These are phyloP conservation scores for Epinephelus cyanopodus DNA, from an alignment of 2,113 vertebrate genomes.

Conservation along the genomic window DNA sequence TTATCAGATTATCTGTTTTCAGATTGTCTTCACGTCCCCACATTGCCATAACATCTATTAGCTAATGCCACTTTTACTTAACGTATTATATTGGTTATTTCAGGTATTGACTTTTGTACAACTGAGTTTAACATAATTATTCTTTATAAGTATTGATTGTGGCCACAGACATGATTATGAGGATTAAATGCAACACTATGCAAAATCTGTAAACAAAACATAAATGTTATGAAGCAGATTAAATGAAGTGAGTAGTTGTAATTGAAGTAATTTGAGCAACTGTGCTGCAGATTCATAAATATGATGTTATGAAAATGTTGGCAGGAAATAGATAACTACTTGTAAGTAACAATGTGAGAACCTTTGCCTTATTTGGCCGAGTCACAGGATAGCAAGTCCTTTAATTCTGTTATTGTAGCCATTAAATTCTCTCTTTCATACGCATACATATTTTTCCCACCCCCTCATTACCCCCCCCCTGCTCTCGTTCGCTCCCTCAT, in stretches of 20 bases:
- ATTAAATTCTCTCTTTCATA: conserved; percentile 24
- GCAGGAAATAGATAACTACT: conserved; percentile 23
- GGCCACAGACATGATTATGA: neutral
- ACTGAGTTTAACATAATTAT: no score
- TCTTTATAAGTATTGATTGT: neutral
- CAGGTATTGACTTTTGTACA: no score
- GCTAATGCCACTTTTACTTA: no score
- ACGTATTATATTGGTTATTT: no score
- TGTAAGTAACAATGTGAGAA: conserved; percentile 5
- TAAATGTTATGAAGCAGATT: neutral
- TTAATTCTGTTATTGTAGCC: conserved; percentile 38
- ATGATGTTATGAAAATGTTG: conserved; percentile 18
- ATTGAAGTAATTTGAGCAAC: neutral
- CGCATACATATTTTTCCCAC: conserved; percentile 14
- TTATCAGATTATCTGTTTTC: no score
- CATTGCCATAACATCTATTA: no score
- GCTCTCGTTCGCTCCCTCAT: conserved; percentile 20
- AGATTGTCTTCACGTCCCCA: no score
- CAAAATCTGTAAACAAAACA: neutral
- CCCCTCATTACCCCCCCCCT: conserved; percentile 3
- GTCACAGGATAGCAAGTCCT: conserved; percentile 12
- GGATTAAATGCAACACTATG: neutral
- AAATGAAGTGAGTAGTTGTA: neutral
- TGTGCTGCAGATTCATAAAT: conserved; percentile 8
- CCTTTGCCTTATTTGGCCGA: conserved; percentile 50